Evolutionary conservation across 1,140 invertebrate genomes (phyloP).

Genomic region (Leptinotarsa undecemlineata): DNA sequence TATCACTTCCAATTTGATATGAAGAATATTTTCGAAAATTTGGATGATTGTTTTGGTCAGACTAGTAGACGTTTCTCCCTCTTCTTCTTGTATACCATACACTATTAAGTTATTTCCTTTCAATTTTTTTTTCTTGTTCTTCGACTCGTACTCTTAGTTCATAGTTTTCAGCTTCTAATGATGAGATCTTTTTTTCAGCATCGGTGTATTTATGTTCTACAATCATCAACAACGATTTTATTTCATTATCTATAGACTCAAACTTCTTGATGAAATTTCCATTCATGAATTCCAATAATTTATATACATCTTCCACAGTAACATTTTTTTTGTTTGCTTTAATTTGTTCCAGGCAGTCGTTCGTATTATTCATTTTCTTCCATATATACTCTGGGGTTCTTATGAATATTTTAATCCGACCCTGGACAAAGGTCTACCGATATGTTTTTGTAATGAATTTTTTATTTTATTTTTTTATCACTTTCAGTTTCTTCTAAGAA

Average conservation of each 20-base stretch:
- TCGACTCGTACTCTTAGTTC: not conserved
- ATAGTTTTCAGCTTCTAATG: not conserved
- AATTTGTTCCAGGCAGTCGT: not conserved
- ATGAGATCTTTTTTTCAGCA: not conserved
- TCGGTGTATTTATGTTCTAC: not conserved
- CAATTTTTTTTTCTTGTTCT: not conserved
- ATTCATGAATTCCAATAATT: not conserved
- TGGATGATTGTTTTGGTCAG: too few species aligned
- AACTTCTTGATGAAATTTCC: not conserved
- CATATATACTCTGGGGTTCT: too few species aligned
- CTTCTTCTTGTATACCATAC: not conserved
- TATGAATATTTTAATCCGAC: too few species aligned
- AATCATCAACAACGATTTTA: not conserved
- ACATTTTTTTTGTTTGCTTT: not conserved
- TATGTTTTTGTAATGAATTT: too few species aligned
- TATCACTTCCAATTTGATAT: not conserved
- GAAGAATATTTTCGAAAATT: too few species aligned
- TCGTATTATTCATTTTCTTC: too few species aligned
- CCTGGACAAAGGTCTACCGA: too few species aligned
- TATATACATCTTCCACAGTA: not conserved
- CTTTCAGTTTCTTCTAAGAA: too few species aligned
- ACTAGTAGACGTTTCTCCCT: not conserved
- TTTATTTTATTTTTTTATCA: too few species aligned
- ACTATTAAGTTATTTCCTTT: constrained; percentile 1
- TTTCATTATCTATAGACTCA: not conserved